Base-by-base conservation (phyloP, 2,113 vertebrate genomes). In the Arenaria interpres region DNA sequence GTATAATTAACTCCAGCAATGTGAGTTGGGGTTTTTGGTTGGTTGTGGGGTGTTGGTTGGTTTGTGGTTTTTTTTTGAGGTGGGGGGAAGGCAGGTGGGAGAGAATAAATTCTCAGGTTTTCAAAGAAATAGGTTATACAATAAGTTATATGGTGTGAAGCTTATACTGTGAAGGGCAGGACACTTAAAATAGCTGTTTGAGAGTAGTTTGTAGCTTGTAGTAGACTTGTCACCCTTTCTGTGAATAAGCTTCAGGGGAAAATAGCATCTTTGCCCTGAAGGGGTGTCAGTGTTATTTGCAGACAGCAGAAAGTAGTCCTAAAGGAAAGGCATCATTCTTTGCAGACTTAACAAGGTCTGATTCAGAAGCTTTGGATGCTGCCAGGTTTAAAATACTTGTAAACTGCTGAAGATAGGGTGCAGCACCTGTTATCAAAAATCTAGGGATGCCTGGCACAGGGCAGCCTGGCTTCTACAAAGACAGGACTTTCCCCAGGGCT, bases 81-180 rank as follows among this genome's bases (percentile, higher is more conserved):
- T 8, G 6, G 1, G 14, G 20, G 39, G 7, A 4, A 7, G 59
- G 6, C 16, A 19, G 12, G 3, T 30, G 9, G 5, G 11, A 21
- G 30, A 39, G 12, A 43, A 32, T 16, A 76, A 56, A 12, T 64
- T 53, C 24, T 68, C 22, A 82, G 9, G 3, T 67, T 45, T 71
- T 77, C 7, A 33, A 10, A 67, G 48, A 43, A 4, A 20, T 54
- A 19, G 66, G 27, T 51, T 57, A 68, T 33, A 8, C 14, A 5
- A 0, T 33, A 66, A 35, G 19, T 80, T 84, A 14, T 6, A 4
- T 48, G 35, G 8, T 10, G 28, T 37, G 22, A 43, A 35, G 25
- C 27, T 86, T 60, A 43, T 14, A 11, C n/a, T 56, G 43, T 86
- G n/a, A 39, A 80, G 75, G 43, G 23, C 45, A 64, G 66, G 39